Evolutionary conservation across 2,888 invertebrate genomes (phyloP).

Genomic region (Apamea monoglypha): DNA sequence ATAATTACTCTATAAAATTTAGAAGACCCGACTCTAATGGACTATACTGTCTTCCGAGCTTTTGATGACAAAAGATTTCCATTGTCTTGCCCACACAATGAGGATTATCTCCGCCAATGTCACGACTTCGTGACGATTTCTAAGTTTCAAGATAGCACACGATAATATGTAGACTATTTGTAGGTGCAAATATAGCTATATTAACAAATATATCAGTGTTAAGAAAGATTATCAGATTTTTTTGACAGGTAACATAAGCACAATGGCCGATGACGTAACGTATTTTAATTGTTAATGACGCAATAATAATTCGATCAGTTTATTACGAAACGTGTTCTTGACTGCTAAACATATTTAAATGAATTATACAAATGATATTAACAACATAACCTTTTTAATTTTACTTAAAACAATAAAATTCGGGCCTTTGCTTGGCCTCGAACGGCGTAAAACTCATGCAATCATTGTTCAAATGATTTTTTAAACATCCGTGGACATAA

Average conservation of each 20-base stretch:
- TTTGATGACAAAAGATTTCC: slow-evolving; percentile 1
- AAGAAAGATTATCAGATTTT: neutral
- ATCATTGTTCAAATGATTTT: slow-evolving; percentile 41
- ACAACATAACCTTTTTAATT: slow-evolving; percentile 53
- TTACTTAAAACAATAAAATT: slow-evolving; percentile 53
- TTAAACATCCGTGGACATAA: slow-evolving; percentile 34
- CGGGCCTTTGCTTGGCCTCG: slow-evolving; percentile 26
- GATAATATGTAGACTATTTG: neutral
- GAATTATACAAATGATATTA: slow-evolving; percentile 66
- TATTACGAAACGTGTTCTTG: slow-evolving; percentile 54
- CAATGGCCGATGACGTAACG: slow-evolving; percentile 6
- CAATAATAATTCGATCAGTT: slow-evolving; percentile 7
- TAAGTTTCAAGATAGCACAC: neutral
- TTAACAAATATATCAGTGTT: neutral
- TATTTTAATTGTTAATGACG: neutral
- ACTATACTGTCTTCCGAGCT: neutral
- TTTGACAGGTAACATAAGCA: slow-evolving; percentile 4
- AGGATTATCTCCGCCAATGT: slow-evolving; percentile 10
- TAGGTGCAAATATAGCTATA: neutral
- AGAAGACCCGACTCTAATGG: neutral
- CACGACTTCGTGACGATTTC: slow-evolving; percentile 39
- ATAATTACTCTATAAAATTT: neutral
- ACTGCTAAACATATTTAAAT: slow-evolving; percentile 55
- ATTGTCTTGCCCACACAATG: neutral
- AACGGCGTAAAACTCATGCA: slow-evolving; percentile 45